Evolutionary conservation across 92 coral and sea anemone species (phyloP).

Genomic region (Paragorgia papillata): DNA sequence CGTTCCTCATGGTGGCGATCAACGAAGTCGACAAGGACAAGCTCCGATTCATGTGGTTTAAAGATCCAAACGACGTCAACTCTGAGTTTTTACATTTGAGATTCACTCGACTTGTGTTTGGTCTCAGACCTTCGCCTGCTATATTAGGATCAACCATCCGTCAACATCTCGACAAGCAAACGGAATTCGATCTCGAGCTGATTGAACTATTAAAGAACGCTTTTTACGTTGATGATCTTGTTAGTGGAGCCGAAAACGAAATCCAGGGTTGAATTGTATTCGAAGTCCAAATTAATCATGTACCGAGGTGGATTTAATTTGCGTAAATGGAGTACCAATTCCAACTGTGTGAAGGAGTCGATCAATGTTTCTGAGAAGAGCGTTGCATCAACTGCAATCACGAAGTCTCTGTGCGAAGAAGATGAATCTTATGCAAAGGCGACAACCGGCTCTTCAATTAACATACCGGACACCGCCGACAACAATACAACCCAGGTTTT

Average conservation of each 20-base stretch:
- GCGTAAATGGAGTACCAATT: constrained; percentile 26
- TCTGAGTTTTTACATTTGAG: constrained; percentile 43
- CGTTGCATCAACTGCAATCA: constrained; percentile 21
- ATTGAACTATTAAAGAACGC: constrained; percentile 32
- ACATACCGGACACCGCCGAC: too few species aligned
- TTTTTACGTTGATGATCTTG: constrained; percentile 47
- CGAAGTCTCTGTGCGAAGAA: neutral
- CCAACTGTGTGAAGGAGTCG: constrained; percentile 10
- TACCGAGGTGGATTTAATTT: constrained; percentile 10
- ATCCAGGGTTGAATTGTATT: neutral
- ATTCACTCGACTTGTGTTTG: constrained; percentile 51
- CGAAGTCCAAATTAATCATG: constrained; percentile 14
- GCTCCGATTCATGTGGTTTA: constrained; percentile 59
- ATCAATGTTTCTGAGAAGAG: constrained; percentile 29
- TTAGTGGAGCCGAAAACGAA: constrained; percentile 38
- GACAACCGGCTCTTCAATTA: constrained; percentile 23
- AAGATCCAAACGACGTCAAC: constrained; percentile 44
- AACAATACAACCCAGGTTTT: constrained; percentile 47
- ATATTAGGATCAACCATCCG: constrained; percentile 50
- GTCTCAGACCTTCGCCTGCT: constrained; percentile 56
- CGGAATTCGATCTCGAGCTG: constrained; percentile 31
- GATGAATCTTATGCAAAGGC: constrained; percentile 57
- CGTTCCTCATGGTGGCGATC: too few species aligned
- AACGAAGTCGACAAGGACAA: constrained; percentile 38
- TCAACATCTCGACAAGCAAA: constrained; percentile 41